Evolutionary conservation across 2,113 vertebrate genomes (phyloP), one percentile per base, ranked within the genome.

Genomic region (Zosterops borbonicus): DNA sequence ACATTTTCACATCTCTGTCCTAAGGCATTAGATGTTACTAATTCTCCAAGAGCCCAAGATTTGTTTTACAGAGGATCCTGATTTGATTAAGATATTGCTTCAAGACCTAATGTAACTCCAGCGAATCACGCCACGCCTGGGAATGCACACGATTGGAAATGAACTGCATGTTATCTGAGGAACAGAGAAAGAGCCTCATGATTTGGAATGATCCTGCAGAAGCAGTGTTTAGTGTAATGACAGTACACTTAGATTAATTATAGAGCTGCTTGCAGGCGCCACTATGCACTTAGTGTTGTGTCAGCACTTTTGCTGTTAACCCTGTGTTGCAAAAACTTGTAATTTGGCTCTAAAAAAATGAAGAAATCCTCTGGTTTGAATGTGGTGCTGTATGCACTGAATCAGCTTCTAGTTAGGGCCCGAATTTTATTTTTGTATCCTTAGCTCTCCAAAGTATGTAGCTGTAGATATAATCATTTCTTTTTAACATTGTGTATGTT

Each of bases 71-170:
- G 95, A 96, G 93, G 97, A 96, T 95, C 95, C 94, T 97, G 97
- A 98, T 98, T 98, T 98, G 97, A 98, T 98, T 98, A 98, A 98
- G 97, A 95, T 96, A 97, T 31, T 94, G 95, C 96, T 97, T 96
- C 94, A 74, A 97, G 96, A 97, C 90, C 89, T 95, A 97, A 96
- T 94, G 92, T 95, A 96, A 83, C 95, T 97, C 97, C 90, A 97
- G 89, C 94, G 94, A 97, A 97, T 95, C 95, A 93, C 84, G 89
- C 92, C 89, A 96, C 3, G 5, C 81, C 74, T 80, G 68, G 79
- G 81, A 80, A 89, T 0, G 86, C 92, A 78, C 93, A 96, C 89
- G 97, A 97, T 90, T 98, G 83, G 92, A 96, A 97, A 96, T 96
- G 96, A 98, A 97, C 94, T 97, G 91, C 75, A 41, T 96, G 97